These are phyloP conservation scores for Melanogrammus aeglefinus DNA, from an alignment of 2,797 vertebrate genomes.

Conservation along the genomic window DNA sequence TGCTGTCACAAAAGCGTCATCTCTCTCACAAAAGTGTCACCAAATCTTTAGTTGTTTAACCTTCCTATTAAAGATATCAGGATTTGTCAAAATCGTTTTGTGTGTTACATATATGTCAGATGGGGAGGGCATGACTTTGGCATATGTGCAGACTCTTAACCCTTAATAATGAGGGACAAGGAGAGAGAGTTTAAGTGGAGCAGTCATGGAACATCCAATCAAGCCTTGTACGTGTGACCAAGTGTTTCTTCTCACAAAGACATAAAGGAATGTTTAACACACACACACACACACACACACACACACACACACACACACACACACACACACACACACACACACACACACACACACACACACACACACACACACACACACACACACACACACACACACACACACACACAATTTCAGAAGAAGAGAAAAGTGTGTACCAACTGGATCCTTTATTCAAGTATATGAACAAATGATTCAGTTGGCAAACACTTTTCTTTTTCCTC, in stretches of 20 bases:
- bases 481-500: no score
- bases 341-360: neutral
- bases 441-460: slow-evolving; percentile 29
- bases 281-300: neutral
- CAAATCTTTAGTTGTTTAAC: slow-evolving; percentile 48
- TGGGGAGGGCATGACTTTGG: neutral
- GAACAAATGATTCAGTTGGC: neutral
- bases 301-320: neutral
- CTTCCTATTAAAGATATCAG: slow-evolving; percentile 52
- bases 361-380: neutral
- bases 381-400: neutral
- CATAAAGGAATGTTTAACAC: slow-evolving; percentile 18
- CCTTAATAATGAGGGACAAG: slow-evolving; percentile 58
- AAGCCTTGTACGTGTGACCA: neutral
- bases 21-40: no score
- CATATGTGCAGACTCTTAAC: slow-evolving; percentile 27
- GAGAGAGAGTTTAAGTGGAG: slow-evolving; percentile 48
- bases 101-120: slow-evolving; percentile 23
- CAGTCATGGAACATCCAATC: slow-evolving; percentile 48
- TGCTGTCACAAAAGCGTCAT: slow-evolving; percentile 38
- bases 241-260: slow-evolving; percentile 23
- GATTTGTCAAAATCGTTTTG: slow-evolving; percentile 36
- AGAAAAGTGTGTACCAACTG: neutral
- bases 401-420: neutral
- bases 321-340: neutral